phyloP scores from a whole-genome alignment of 2,113 vertebrate species.

The Marmota monax region DNA sequence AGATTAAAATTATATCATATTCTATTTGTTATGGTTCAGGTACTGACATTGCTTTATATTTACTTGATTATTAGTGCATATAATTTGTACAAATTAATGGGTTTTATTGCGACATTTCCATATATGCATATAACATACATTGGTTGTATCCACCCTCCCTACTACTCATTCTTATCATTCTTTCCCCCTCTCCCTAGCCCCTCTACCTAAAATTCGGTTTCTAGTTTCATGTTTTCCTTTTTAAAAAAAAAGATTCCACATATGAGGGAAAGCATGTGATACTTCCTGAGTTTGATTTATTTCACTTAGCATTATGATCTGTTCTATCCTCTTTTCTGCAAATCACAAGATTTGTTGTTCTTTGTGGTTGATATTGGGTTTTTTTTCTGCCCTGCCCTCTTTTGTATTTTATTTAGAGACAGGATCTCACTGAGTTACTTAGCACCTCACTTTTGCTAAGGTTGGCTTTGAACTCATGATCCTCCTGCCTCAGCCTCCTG shows the following conservation, averaged over 20 bases:
- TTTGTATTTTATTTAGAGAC: no score
- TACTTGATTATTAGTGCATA: neutral
- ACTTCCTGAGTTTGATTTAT: neutral
- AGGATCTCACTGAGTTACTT: no score
- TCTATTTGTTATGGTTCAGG: neutral
- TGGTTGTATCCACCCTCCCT: neutral
- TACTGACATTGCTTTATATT: neutral
- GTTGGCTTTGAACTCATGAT: no score
- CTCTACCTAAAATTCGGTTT: neutral
- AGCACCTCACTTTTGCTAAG: no score
- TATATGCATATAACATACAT: neutral
- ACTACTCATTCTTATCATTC: neutral
- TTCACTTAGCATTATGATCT: neutral
- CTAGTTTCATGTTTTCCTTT: neutral
- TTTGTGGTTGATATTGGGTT: neutral
- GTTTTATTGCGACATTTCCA: neutral
- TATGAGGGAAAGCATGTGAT: neutral
- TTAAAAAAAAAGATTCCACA: neutral
- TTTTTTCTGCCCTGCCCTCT: no score
- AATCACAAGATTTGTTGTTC: neutral
- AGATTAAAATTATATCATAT: neutral
- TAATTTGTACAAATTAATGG: neutral
- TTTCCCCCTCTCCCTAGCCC: neutral
- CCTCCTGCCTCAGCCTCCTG: no score
- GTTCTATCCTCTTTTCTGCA: neutral